Evolutionary conservation across 2,113 vertebrate genomes (phyloP), one percentile per base, ranked within the genome.

Genomic region (Alligator sinensis): DNA sequence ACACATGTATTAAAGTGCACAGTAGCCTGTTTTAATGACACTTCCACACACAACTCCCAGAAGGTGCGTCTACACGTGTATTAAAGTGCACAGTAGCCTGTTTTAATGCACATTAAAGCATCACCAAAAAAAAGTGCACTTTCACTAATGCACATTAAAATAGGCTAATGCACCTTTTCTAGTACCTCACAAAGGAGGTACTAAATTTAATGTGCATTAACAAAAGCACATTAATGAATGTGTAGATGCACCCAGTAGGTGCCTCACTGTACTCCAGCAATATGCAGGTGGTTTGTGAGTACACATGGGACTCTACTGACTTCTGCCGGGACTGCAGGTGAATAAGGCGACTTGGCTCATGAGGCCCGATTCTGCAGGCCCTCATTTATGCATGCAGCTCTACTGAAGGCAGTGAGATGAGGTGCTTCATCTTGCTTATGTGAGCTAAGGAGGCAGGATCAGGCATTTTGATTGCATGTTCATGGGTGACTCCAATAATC

Each of bases 301-400:
- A 80, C 0, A 2, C 1, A 0, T 11, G 8, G 47, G 70, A 62
- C 75, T 86, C 38, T 55, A 61, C 66, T 15, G 27, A 55, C 58
- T 58, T 81, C 76, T 60, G 63, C 11, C 24, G 66, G 82, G 21
- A 8, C 68, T 68, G 64, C 79, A 74, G 24, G 5, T 6, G 34
- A 25, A 3, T 6, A 58, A 75, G 72, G 77, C 9, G 91, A 58
- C 78, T 81, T 76, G 38, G 17, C 3, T 90, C 15, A 82, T 27
- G 60, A 80, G 76, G 63, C 76, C 19, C 2, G 7, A 10, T 63
- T 68, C 47, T 86, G 62, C 9, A 30, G 30, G 68, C 68, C 17
- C 74, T 22, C 47, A 86, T 34, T 38, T 47, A 5, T 14, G 47
- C 4, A 4, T 38, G 34, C 34, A 74, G 15, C 34, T 22, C 70